Percentiles rank a stretch among this genome's conserved stretches.
These are phyloP conservation scores for Aleiodes sp. DNA, from an alignment of 1,140 invertebrate genomes.

Conservation along the genomic window DNA sequence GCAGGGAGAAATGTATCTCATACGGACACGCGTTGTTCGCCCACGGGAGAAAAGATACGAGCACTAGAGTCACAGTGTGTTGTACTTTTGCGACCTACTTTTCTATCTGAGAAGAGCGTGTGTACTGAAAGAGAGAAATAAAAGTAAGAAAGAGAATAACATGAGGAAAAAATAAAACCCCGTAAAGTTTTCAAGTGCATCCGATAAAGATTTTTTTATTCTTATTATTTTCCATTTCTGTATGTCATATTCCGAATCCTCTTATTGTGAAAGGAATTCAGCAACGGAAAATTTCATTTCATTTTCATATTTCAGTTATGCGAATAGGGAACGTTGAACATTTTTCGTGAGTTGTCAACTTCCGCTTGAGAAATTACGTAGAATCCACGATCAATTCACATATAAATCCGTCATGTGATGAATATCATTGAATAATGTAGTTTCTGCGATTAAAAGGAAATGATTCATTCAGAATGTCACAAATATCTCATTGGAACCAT, in stretches of 20 bases:
- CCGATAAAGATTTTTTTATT: constrained; percentile 27
- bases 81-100: constrained; percentile 29
- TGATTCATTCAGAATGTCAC: too few relatives aligned
- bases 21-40: constrained; percentile 19
- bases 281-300: too few relatives aligned
- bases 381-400: too few relatives aligned
- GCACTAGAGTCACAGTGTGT: constrained; percentile 22
- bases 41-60: constrained; percentile 23
- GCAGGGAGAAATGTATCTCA: constrained; percentile 22
- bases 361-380: too few relatives aligned
- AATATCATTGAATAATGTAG: too few relatives aligned
- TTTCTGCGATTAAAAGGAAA: too few relatives aligned
- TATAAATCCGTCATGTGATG: too few relatives aligned
- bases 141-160: background rate
- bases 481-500: too few relatives aligned
- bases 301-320: too few relatives aligned
- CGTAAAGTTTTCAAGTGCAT: constrained; percentile 31
- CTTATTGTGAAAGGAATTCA: too few relatives aligned
- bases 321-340: too few relatives aligned
- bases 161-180: background rate
- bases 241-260: background rate
- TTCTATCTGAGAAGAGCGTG: constrained; percentile 18
- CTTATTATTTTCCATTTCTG: background rate
- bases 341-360: too few relatives aligned
- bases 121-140: background rate